Percentiles rank a stretch among this genome's conserved stretches.
These are phyloP conservation scores for Capitulum mitella DNA, from an alignment of 2,888 invertebrate genomes.

Conservation along the genomic window DNA sequence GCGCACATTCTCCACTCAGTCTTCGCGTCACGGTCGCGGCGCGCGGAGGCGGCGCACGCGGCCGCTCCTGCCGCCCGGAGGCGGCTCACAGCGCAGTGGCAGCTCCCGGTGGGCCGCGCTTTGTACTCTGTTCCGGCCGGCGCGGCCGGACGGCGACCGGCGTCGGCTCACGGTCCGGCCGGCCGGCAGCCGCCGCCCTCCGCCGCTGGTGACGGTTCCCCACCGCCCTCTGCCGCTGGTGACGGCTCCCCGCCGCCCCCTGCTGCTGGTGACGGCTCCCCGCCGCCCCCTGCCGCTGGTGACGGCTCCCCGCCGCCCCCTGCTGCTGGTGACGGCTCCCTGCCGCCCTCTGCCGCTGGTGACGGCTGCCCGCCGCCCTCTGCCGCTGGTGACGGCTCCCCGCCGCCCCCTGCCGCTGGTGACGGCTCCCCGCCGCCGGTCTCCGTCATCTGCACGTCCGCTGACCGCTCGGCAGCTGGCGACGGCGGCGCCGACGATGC, in stretches of 20 bases:
- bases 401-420: background rate
- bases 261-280: background rate
- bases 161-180: background rate
- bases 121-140: background rate
- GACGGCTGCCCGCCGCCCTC: background rate
- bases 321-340: background rate
- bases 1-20: background rate
- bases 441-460: too few relatives aligned
- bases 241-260: background rate
- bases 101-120: background rate
- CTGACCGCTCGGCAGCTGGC: too few relatives aligned
- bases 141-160: background rate
- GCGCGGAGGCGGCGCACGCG: background rate
- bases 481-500: too few relatives aligned
- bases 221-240: background rate
- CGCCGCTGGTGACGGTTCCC: background rate
- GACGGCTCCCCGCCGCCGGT: background rate
- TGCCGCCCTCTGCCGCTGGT: background rate
- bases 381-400: background rate
- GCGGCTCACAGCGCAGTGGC: background rate
- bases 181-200: background rate
- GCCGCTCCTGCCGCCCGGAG: too few relatives aligned
- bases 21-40: background rate
- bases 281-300: background rate
- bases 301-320: background rate